Evolutionary conservation across 2,797 vertebrate genomes (phyloP).

Genomic region (Urosaurus nigricauda): DNA sequence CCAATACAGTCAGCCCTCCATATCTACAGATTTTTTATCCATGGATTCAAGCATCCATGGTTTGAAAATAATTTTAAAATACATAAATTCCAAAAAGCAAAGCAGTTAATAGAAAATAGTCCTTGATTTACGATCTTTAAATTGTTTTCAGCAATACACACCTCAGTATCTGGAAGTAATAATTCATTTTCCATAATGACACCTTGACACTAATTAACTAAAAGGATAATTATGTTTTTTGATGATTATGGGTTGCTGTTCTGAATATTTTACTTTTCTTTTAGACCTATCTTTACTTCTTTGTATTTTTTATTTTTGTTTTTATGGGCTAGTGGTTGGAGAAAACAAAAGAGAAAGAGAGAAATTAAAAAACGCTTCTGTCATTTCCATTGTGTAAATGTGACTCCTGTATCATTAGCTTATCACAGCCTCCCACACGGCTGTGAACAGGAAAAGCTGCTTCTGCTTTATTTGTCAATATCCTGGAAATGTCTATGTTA

Average conservation of each 20-base stretch:
- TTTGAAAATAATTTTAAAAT: too few species aligned
- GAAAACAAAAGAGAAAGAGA: conserved; percentile 43
- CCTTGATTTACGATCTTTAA: not conserved
- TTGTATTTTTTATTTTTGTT: not conserved
- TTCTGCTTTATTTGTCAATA: conserved; percentile 57
- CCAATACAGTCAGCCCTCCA: not conserved
- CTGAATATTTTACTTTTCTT: conserved; percentile 38
- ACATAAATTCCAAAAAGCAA: too few species aligned
- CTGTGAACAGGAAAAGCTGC: conserved; percentile 53
- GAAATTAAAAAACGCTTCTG: conserved; percentile 51
- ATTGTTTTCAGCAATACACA: not conserved
- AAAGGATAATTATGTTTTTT: not conserved
- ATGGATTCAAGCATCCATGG: too few species aligned
- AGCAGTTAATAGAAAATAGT: not conserved
- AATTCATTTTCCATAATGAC: conserved; percentile 42
- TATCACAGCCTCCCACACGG: conserved; percentile 56
- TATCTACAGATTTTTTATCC: too few species aligned
- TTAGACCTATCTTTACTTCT: conserved; percentile 17
- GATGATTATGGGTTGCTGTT: not conserved
- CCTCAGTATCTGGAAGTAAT: not conserved
- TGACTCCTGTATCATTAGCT: conserved; percentile 56
- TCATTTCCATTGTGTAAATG: conserved; percentile 56
- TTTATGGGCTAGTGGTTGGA: not conserved
- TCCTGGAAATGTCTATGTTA: conserved; percentile 34
- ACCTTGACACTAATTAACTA: conserved; percentile 35